A percentile compares a stretch with the other conserved stretches of the same genome.
Conservation (phyloP, 2,888 invertebrate genomes). For the Gnatocerus cornutus region DNA sequence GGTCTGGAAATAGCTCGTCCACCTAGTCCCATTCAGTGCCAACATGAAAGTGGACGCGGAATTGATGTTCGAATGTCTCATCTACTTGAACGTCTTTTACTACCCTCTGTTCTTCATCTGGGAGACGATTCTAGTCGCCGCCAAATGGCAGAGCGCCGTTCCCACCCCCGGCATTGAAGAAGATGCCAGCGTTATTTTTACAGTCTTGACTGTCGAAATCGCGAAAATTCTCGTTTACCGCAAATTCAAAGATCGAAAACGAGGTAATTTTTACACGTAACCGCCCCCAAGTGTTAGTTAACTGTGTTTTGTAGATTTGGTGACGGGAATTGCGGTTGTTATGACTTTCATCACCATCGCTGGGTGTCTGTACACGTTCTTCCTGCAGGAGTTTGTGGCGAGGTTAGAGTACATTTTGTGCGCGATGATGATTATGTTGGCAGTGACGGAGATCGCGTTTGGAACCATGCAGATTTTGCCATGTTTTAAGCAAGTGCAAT, state of each 20-base stretch:
- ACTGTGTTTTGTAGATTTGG: constrained; percentile 56
- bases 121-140: constrained; percentile 60
- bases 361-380: constrained; percentile 59
- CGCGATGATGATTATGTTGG: constrained; percentile 58
- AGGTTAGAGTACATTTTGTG: constrained; percentile 62
- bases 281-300: constrained; percentile 2
- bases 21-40: constrained; percentile 9
- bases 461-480: constrained; percentile 59
- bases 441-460: constrained; percentile 59
- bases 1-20: constrained; percentile 44
- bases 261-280: constrained; percentile 55
- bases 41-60: constrained; percentile 63
- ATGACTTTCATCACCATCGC: constrained; percentile 58
- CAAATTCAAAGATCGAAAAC: constrained; percentile 59
- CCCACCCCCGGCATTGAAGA: constrained; percentile 59
- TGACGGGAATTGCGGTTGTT: constrained; percentile 60
- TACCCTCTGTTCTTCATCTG: constrained; percentile 62
- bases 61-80: constrained; percentile 64
- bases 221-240: constrained; percentile 60
- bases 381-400: constrained; percentile 59
- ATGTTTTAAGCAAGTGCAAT: constrained; percentile 60
- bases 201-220: constrained; percentile 58
- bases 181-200: constrained; percentile 61
- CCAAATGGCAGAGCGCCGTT: constrained; percentile 59
- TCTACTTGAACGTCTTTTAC: constrained; percentile 62